Evolutionary conservation across 2,113 vertebrate species (phyloP).

Genomic region (Hemicordylus capensis): DNA sequence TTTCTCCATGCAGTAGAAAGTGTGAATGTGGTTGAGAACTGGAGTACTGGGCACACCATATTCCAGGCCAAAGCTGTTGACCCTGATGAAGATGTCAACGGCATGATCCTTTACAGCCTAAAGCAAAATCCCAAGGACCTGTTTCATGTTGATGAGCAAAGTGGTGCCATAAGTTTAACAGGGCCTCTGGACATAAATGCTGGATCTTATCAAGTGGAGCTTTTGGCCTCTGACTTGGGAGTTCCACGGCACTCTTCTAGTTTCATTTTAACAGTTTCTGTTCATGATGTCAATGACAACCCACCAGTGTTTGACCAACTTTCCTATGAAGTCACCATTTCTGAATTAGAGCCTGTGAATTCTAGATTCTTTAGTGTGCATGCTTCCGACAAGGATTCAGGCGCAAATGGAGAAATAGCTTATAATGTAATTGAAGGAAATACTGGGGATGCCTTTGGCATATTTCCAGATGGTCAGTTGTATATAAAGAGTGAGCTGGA

Average conservation of each 20-base stretch:
- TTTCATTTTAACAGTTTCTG: conserved; percentile 88
- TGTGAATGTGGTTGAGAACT: conserved; percentile 94
- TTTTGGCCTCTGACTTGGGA: conserved; percentile 89
- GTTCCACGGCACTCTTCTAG: conserved; percentile 87
- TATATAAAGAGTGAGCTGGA: conserved; percentile 96
- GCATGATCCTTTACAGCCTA: conserved; percentile 89
- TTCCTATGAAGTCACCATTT: conserved; percentile 92
- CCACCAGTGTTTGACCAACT: conserved; percentile 94
- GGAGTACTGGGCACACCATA: conserved; percentile 91
- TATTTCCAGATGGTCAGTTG: conserved; percentile 96
- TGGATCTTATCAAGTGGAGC: conserved; percentile 92
- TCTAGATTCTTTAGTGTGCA: conserved; percentile 95
- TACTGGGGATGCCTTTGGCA: conserved; percentile 89
- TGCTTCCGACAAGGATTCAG: conserved; percentile 93
- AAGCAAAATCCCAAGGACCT: conserved; percentile 90
- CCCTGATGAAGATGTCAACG: conserved; percentile 91
- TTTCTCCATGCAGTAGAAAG: conserved; percentile 89
- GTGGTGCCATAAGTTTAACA: conserved; percentile 86
- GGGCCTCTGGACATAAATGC: conserved; percentile 87
- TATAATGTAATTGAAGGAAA: conserved; percentile 92
- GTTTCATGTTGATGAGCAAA: conserved; percentile 87
- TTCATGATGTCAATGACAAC: conserved; percentile 97
- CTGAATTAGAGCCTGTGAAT: conserved; percentile 94
- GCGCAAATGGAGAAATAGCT: conserved; percentile 92
- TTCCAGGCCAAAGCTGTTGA: conserved; percentile 93